A percentile compares a stretch with the other conserved stretches of the same genome.
Conservation (phyloP, 2,797 vertebrate species). For the Loris lydekkerianus region DNA sequence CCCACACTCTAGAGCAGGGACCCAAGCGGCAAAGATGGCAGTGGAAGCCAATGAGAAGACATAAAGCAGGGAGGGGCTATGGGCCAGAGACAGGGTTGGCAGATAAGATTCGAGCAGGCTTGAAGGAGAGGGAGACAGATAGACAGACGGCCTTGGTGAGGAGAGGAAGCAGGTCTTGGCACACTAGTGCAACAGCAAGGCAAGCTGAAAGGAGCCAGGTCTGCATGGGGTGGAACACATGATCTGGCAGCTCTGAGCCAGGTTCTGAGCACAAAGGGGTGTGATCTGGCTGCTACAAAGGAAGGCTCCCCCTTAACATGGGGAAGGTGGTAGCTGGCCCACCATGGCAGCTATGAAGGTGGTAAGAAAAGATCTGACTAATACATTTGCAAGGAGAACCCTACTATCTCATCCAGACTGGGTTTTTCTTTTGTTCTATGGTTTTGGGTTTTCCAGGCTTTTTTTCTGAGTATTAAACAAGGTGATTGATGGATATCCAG, state of each 20-base stretch:
- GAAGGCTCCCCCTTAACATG: too few species aligned
- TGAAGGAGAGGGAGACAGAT: not conserved
- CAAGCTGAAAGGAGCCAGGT: not conserved
- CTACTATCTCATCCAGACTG: not conserved
- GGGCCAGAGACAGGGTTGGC: not conserved
- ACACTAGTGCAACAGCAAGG: fast-evolving
- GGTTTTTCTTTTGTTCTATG: not conserved
- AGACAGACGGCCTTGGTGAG: not conserved
- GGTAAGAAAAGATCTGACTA: not conserved
- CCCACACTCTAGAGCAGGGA: too few species aligned
- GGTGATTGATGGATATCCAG: too few species aligned
- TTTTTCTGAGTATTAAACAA: not conserved
- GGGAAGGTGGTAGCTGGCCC: not conserved
- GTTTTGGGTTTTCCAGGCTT: not conserved
- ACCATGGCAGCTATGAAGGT: fast-evolving
- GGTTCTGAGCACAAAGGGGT: not conserved
- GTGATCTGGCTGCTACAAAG: not conserved
- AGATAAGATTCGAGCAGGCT: too few species aligned
- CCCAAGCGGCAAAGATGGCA: not conserved
- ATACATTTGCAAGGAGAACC: not conserved
- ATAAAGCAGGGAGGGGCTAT: not conserved
- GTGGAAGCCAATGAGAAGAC: not conserved
- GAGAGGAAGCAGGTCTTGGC: not conserved
- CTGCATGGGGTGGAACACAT: too few species aligned
- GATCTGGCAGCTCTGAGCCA: not conserved